A percentile compares a stretch with the other conserved stretches of the same genome.
These are phyloP conservation scores for Anguilla obscura DNA, from an alignment of 2,797 vertebrate species.

Conservation along the genomic window DNA sequence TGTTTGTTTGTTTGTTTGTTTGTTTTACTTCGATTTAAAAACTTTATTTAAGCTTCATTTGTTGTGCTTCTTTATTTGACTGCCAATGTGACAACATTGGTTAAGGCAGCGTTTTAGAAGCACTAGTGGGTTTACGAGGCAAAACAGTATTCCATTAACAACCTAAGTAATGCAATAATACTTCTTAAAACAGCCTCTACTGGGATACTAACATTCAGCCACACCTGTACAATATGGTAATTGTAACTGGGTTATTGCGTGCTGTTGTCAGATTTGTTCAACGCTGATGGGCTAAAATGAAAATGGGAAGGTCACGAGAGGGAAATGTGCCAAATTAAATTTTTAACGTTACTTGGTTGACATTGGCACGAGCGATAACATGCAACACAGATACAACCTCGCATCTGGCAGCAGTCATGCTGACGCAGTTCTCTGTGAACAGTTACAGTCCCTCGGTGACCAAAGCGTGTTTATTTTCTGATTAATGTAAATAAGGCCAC, in stretches of 20 bases:
- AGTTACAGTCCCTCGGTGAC: background rate
- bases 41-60: background rate
- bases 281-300: background rate
- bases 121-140: background rate
- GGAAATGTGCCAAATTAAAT: background rate
- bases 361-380: background rate
- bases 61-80: background rate
- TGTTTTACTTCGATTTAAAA: background rate
- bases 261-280: background rate
- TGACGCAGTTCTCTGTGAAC: background rate
- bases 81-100: background rate
- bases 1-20: background rate
- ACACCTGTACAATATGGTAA: background rate
- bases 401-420: background rate
- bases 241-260: background rate
- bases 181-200: background rate
- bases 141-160: background rate
- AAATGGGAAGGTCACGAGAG: background rate
- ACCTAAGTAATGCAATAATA: background rate
- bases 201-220: background rate
- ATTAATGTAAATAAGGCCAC: background rate
- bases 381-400: background rate
- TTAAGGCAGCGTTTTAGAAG: background rate
- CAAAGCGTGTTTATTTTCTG: background rate
- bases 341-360: background rate